A percentile compares a stretch with the other conserved stretches of the same genome.
phyloP scores from a whole-genome alignment of 2,888 invertebrate species.

The Choristoneura rosaceana region DNA sequence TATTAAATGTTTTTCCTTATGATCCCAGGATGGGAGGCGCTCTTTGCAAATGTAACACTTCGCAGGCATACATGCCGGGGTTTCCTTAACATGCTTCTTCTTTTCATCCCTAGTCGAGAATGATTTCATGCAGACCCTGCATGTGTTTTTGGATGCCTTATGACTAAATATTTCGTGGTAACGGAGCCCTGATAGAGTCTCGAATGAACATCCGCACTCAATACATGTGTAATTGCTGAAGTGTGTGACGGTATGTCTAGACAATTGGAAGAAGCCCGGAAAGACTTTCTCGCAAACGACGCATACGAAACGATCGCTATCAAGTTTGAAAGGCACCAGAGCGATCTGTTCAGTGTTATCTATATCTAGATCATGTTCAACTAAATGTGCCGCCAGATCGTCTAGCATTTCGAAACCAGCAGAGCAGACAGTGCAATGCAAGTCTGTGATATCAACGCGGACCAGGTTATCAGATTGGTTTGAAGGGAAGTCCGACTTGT shows the following conservation, averaged over 20 bases:
- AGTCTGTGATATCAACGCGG: constrained; percentile 20
- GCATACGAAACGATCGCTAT: constrained; percentile 20
- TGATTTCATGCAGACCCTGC: constrained; percentile 28
- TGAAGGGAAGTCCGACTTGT: constrained; percentile 10
- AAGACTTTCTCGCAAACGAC: constrained; percentile 28
- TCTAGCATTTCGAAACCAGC: constrained; percentile 13
- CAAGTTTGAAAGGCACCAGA: constrained; percentile 28
- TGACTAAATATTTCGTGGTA: constrained; percentile 19
- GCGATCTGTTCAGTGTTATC: constrained; percentile 8
- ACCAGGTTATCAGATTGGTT: not conserved
- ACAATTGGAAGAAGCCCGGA: constrained; percentile 11
- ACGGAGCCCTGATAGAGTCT: constrained; percentile 18
- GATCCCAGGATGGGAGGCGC: constrained; percentile 28
- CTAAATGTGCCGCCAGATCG: constrained; percentile 30
- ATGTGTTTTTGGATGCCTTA: constrained; percentile 1
- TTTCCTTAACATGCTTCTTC: constrained; percentile 16
- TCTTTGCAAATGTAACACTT: constrained; percentile 33
- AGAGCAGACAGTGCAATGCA: constrained; percentile 32
- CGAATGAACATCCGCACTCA: constrained; percentile 35
- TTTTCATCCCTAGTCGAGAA: constrained; percentile 26
- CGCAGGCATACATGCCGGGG: constrained; percentile 13
- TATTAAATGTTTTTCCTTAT: constrained; percentile 29
- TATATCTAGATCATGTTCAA: constrained; percentile 16
- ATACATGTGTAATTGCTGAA: constrained; percentile 31
- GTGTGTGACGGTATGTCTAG: constrained; percentile 30